Conservation (phyloP, 2,797 vertebrate species). For the Nannoperca australis region DNA sequence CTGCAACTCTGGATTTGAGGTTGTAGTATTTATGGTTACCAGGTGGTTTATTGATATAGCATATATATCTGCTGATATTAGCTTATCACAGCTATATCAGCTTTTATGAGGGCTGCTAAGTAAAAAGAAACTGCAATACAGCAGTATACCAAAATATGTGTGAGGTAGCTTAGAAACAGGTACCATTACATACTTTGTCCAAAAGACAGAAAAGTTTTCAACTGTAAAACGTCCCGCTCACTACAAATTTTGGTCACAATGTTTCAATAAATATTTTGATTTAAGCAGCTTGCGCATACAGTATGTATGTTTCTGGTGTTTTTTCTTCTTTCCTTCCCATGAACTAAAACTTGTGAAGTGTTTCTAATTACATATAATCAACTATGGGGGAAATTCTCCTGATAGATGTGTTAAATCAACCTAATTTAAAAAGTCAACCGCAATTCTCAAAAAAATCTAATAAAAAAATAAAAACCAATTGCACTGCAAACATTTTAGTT, state of each 20-base stretch:
- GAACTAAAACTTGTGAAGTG: too few species aligned
- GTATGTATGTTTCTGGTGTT: not conserved
- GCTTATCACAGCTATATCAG: not conserved
- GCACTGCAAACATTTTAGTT: not conserved
- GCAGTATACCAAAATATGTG: too few species aligned
- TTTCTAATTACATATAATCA: too few species aligned
- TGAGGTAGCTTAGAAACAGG: not conserved
- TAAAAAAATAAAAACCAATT: not conserved
- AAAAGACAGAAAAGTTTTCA: not conserved
- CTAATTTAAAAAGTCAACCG: not conserved
- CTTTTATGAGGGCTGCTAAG: not conserved
- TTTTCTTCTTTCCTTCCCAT: not conserved
- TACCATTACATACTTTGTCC: not conserved
- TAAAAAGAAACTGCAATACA: not conserved
- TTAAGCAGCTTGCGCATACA: not conserved
- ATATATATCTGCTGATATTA: conserved; percentile 5
- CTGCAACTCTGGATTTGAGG: not conserved
- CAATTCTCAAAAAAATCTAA: not conserved
- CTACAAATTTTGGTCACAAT: not conserved
- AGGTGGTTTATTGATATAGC: conserved; percentile 10
- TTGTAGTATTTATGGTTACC: not conserved
- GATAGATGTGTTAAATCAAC: too few species aligned
- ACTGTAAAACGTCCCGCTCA: too few species aligned
- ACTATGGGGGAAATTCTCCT: too few species aligned
- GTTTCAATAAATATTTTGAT: not conserved